Base-by-base conservation (phyloP, 2,888 invertebrate species). In the Neelides folsomi region DNA sequence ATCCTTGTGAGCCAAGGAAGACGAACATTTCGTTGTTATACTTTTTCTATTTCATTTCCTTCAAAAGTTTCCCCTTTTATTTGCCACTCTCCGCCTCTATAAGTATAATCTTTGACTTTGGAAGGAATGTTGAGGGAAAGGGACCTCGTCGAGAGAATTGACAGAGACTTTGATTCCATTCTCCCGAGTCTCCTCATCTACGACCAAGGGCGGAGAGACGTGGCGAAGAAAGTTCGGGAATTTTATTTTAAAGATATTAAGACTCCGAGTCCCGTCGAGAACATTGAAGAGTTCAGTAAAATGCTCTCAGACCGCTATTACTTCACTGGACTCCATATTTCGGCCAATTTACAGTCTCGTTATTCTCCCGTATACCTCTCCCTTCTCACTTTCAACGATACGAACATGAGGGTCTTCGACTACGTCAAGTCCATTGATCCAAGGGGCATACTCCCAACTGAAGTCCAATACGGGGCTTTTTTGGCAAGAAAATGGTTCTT, bases 231-330 rank as follows among this genome's bases (percentile, higher is more conserved):
- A 19, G 43, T 52, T 35, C 48, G 48, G 18, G 19, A 48, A 6
- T 52, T 40, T 13, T 52, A 52, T 39, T 52, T 52, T 27, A 44
- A 44, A 3, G 38, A 49, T 13, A n/a, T n/a, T 13, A 15, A n/a
- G 37, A 47, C 13, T 15, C 37, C 4, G 18, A 16, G 43, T 13
- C 37, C 1, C 20, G 20, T 18, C 34, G 13, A 46, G 6, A 41
- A 47, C 37, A 41, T 51, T 35, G 27, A 47, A 40, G 49, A 54
- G 13, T 40, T 54, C 3, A 51, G 48, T 9, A 45, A 54, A 46
- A 45, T 51, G 43, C 37, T 35, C 12, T 44, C 51, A 7, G 51
- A 54, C 20, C 13, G 42, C 4, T 19, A 27, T 3, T 51, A 50
- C 34, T 48, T 48, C 27, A 15, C 48, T 9, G 38, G 48, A 10